Evolutionary conservation across 2,888 invertebrate genomes (phyloP), one percentile per base, ranked within the genome.

Genomic region (Carpatolechia fugitivella): DNA sequence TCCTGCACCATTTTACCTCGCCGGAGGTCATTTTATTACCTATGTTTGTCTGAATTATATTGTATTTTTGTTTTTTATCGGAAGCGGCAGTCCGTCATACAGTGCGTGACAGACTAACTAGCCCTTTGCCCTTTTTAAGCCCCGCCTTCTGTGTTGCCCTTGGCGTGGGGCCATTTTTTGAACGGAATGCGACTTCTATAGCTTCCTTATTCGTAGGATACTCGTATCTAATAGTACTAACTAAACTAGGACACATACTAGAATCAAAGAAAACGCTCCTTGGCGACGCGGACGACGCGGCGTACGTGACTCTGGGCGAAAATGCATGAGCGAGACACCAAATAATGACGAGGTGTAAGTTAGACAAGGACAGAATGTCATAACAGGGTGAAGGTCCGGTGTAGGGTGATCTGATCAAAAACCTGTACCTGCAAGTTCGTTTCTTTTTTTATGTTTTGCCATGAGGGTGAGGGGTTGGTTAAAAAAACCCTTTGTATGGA

Each of bases 341-440:
- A 1, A 14, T 44, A 24, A n/a, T 0, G 16, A 30, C 1, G 10
- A 7, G 13, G 8, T 29, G 36, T 11, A 20, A 24, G 46, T 4
- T 13, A n/a, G n/a, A 14, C 24, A 14, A 40, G 35, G 52, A 49
- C 30, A 33, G 49, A 5, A 13, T 1, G 46, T 18, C 40, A 35
- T 1, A 57, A 40, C 54, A 55, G 60, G 66, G 62, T 62, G 60
- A 68, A 66, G 60, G 65, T 62, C 61, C 65, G 53, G n/a, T 16
- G 16, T 61, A 52, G 40, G 51, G 50, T 38, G 50, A 55, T 49
- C 29, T 55, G 50, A 55, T 49, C 29, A 11, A 16, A 16, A 13
- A 11, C 31, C 30, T 44, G 47, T 52, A 52, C 52, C 52, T 53
- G 46, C 24, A 11, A 16, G 47, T 20, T 47, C n/a, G 16, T 6